Evolutionary conservation across 2,113 vertebrate species (phyloP), one percentile per base, ranked within the genome.

Genomic region (Donacobius atricapilla): DNA sequence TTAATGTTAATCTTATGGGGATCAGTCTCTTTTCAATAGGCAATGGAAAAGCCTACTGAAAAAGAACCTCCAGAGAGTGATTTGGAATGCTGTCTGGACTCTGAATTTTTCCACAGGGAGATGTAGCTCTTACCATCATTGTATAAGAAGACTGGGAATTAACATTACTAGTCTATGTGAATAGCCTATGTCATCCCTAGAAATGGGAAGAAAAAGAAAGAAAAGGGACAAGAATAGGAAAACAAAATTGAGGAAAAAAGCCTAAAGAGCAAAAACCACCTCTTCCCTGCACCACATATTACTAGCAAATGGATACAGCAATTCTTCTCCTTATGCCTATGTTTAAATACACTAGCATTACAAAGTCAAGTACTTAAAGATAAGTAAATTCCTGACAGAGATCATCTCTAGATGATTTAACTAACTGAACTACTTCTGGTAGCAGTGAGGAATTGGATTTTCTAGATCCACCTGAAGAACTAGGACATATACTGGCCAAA

Each of bases 251-350:
- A 33, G 7, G 25, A 17, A 39, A 71, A 85, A 66, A 23, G 5
- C 12, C 15, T 22, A 7, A 72, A n/a, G 3, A 57, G 5, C 1
- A 66, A 30, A 17, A 51, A 9, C 3, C 0, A 1, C 0, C 3
- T 6, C 3, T 51, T 68, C 7, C 3, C 10, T n/a, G 5, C 11
- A 22, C 6, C 20, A n/a, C 2, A 15, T 13, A 14, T 19, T 23
- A 37, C 1, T 21, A 64, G 35, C 7, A 60, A 63, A 71, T 15
- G 3, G 15, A 28, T 45, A 35, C 6, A 60, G 13, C 35, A 9
- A 9, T 6, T 1, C 7, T 70, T 53, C 6, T 51, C 5, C 6
- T 2, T 27, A 5, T 4, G 19, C 2, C 11, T 60, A 12, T 20
- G 4, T 30, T 56, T 21, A 64, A 80, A 83, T 10, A 30, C 6